A percentile compares a stretch with the other conserved stretches of the same genome.
phyloP scores from a whole-genome alignment of 1,140 invertebrate species.

The Drosophila albomicans region DNA sequence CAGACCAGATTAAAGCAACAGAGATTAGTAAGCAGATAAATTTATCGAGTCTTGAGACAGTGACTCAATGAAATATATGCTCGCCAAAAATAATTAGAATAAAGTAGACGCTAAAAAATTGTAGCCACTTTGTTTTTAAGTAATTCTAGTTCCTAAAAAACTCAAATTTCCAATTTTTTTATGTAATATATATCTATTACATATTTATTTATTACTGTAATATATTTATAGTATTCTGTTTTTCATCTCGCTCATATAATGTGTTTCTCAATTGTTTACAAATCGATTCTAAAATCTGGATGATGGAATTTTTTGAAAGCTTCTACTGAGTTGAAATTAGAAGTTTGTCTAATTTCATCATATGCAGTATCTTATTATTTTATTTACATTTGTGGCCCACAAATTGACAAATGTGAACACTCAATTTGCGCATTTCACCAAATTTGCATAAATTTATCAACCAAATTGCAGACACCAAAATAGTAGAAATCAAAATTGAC shows the following conservation, averaged over 20 bases:
- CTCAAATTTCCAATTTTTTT: neutral
- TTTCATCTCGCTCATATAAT: too few species aligned
- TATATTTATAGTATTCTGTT: too few species aligned
- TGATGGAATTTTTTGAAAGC: too few species aligned
- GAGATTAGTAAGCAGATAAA: conserved; percentile 16
- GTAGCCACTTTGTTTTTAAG: too few species aligned
- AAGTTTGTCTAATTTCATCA: neutral
- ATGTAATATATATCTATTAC: neutral
- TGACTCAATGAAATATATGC: neutral
- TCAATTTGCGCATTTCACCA: conserved; percentile 63
- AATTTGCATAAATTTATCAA: conserved; percentile 76
- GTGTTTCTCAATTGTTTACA: too few species aligned
- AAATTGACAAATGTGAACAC: conserved; percentile 52
- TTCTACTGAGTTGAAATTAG: too few species aligned
- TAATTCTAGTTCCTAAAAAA: too few species aligned
- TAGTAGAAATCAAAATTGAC: conserved; percentile 44
- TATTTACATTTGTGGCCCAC: conserved; percentile 32
- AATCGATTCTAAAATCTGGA: too few species aligned
- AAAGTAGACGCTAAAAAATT: too few species aligned
- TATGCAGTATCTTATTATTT: neutral
- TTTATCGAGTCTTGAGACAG: neutral
- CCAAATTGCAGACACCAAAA: conserved; percentile 35
- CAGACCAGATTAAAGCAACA: neutral
- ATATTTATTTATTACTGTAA: neutral
- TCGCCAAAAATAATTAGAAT: too few species aligned